phyloP scores from a whole-genome alignment of 2,797 vertebrate species.

The Sphaeramia orbicularis region DNA sequence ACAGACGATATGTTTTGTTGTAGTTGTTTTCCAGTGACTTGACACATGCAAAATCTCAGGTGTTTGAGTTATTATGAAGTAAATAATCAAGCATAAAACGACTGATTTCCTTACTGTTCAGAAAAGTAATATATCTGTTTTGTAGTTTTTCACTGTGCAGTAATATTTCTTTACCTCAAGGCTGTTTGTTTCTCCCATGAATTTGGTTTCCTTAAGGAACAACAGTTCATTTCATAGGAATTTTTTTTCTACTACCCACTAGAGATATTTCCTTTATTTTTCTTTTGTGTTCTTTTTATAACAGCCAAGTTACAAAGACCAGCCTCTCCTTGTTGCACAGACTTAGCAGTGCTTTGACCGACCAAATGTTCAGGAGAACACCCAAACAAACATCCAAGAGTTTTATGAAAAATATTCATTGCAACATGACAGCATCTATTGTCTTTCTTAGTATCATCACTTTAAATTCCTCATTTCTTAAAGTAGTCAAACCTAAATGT shows the following conservation, averaged over 20 bases:
- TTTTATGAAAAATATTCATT: neutral
- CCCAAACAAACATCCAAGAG: neutral
- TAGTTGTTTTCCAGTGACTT: neutral
- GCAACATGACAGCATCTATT: neutral
- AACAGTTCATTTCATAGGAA: slow-evolving; percentile 7
- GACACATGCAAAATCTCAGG: neutral
- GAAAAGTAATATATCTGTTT: neutral
- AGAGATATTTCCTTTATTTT: slow-evolving; percentile 5
- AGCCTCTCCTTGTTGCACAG: slow-evolving; percentile 28
- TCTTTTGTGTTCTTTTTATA: slow-evolving; percentile 1
- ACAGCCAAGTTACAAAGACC: slow-evolving; percentile 19
- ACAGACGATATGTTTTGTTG: no score
- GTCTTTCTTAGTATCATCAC: neutral
- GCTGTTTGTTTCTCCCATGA: slow-evolving; percentile 3
- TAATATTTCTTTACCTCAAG: slow-evolving; percentile 11
- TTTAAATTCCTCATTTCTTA: neutral
- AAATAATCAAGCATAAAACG: neutral
- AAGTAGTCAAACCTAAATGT: no score
- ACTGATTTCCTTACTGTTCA: slow-evolving; percentile 4
- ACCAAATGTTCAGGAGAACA: neutral
- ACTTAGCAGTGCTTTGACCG: slow-evolving; percentile 19
- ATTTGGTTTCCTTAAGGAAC: slow-evolving; percentile 16
- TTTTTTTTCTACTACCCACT: slow-evolving; percentile 5
- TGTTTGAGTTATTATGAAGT: neutral
- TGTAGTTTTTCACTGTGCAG: neutral